These are phyloP conservation scores for Cercocebus atys DNA, from an alignment of 2,113 vertebrate genomes.

Conservation along the genomic window DNA sequence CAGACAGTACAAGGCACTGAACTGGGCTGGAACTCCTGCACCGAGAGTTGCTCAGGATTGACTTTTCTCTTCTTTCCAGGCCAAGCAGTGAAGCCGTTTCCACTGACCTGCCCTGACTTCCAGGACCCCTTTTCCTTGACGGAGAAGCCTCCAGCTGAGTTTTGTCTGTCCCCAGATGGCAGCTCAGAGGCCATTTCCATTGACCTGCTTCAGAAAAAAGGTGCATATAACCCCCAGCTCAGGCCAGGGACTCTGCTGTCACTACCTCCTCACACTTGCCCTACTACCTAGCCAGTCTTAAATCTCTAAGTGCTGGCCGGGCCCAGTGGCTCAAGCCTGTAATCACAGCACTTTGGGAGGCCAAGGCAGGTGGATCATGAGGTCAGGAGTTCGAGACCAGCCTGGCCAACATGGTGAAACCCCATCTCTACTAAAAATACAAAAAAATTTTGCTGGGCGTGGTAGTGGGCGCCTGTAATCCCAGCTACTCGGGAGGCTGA, in stretches of 20 bases:
- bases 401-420: too few relatives aligned
- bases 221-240: conserved; percentile 79
- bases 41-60: not conserved
- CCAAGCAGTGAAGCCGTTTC: conserved; percentile 85
- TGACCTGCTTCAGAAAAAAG: conserved; percentile 94
- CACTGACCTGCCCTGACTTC: conserved; percentile 91
- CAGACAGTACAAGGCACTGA: not conserved
- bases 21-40: not conserved
- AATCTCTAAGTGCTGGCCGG: too few relatives aligned
- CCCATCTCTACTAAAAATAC: too few relatives aligned
- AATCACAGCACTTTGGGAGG: too few relatives aligned
- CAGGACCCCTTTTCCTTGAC: conserved; percentile 96
- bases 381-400: too few relatives aligned
- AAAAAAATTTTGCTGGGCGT: too few relatives aligned
- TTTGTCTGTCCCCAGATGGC: conserved; percentile 96
- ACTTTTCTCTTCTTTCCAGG: conserved; percentile 74
- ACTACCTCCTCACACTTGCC: not conserved
- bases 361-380: too few relatives aligned
- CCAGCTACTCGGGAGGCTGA: too few relatives aligned
- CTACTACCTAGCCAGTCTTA: too few relatives aligned
- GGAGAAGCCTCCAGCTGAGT: conserved; percentile 96
- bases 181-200: conserved; percentile 91
- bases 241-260: not conserved
- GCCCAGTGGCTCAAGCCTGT: too few relatives aligned
- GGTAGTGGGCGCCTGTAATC: too few relatives aligned